Evolutionary conservation across 2,113 vertebrate genomes (phyloP).

Genomic region (Hyaena hyaena): DNA sequence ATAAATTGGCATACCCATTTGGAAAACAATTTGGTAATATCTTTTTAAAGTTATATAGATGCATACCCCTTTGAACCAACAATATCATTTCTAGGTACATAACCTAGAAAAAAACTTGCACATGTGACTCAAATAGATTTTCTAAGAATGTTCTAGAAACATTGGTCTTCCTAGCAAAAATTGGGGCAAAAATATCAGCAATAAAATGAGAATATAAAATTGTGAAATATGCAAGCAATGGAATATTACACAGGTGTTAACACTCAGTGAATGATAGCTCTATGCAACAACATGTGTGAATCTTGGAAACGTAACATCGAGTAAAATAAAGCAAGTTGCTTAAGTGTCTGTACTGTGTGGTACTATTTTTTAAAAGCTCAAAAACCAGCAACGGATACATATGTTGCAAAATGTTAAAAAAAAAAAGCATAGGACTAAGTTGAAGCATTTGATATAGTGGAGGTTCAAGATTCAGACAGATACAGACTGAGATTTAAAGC

Average conservation of each 20-base stretch:
- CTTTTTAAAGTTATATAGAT: neutral
- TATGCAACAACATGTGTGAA: neutral
- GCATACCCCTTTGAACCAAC: neutral
- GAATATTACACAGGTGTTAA: neutral
- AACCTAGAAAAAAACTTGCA: neutral
- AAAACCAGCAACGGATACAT: neutral
- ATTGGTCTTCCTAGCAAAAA: neutral
- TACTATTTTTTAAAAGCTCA: neutral
- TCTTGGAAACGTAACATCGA: neutral
- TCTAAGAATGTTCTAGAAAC: neutral
- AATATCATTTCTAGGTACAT: neutral
- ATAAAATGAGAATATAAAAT: neutral
- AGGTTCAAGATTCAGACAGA: neutral
- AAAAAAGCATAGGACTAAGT: neutral
- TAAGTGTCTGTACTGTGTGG: neutral
- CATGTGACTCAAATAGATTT: neutral
- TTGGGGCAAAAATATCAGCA: neutral
- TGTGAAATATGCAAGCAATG: neutral
- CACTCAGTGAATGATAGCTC: neutral
- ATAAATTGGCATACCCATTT: neutral
- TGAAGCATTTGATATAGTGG: neutral
- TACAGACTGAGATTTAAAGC: neutral
- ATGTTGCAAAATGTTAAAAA: neutral
- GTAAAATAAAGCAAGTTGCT: conserved; percentile 20
- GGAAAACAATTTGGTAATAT: neutral